phyloP scores from a whole-genome alignment of 2,113 vertebrate species.

The Calidris pygmaea region DNA sequence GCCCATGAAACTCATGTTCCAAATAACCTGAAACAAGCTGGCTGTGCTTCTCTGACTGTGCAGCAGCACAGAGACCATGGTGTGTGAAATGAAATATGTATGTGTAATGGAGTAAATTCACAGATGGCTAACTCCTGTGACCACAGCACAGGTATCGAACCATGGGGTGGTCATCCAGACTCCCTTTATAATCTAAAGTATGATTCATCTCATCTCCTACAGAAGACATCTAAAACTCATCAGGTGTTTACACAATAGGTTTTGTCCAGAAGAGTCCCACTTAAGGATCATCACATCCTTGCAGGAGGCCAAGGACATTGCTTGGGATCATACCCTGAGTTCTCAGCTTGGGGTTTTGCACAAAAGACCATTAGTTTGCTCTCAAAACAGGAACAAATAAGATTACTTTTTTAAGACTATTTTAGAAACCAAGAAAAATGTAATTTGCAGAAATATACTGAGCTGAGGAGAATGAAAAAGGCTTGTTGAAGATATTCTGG shows the following conservation, averaged over 20 bases:
- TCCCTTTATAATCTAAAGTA: not conserved
- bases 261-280: not conserved
- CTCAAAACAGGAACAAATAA: not conserved
- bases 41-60: not conserved
- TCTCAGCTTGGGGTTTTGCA: not conserved
- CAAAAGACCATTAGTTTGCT: not conserved
- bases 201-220: not conserved
- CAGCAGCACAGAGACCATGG: not conserved
- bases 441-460: not conserved
- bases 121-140: not conserved
- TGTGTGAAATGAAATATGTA: slow-evolving; percentile 46
- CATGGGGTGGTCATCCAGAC: not conserved
- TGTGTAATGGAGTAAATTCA: not conserved
- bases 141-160: not conserved
- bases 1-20: slow-evolving; percentile 17
- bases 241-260: not conserved
- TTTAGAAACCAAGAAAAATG: not conserved
- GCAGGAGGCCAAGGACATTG: not conserved
- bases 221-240: not conserved
- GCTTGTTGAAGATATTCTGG: not conserved
- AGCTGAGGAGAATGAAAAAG: not conserved
- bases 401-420: fast-evolving
- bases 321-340: not conserved
- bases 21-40: not conserved
- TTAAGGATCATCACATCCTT: not conserved